phyloP scores from a whole-genome alignment of 2,113 vertebrate species.

The Etheostoma spectabile region DNA sequence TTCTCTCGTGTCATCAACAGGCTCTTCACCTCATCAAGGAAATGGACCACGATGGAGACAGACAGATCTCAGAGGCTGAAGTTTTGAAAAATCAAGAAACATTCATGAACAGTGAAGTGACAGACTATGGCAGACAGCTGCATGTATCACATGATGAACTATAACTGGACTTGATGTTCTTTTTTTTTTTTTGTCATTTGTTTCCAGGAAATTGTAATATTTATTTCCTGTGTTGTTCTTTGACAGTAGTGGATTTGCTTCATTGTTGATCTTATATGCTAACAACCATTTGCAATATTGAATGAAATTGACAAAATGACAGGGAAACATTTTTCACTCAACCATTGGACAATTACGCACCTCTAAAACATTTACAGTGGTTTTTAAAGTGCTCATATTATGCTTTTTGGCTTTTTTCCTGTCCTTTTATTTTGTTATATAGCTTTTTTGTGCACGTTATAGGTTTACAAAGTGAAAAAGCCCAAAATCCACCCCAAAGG shows the following conservation, averaged over 20 bases:
- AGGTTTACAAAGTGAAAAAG: too few relatives aligned
- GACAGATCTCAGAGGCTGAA: constrained; percentile 89
- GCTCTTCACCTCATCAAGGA: constrained; percentile 93
- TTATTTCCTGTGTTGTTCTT: background rate
- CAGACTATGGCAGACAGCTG: constrained; percentile 93
- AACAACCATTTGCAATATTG: background rate
- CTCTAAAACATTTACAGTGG: background rate
- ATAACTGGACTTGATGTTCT: constrained; percentile 39
- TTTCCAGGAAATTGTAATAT: background rate
- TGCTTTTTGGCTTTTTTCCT: too few relatives aligned
- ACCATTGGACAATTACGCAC: fast-evolving
- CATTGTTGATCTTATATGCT: background rate
- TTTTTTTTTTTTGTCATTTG: constrained; percentile 10
- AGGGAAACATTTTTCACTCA: background rate
- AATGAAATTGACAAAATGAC: background rate
- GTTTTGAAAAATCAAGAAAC: constrained; percentile 92
- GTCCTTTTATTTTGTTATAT: too few relatives aligned
- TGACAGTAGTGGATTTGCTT: background rate
- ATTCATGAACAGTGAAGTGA: constrained; percentile 97
- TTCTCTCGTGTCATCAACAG: constrained; percentile 77
- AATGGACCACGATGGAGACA: constrained; percentile 92
- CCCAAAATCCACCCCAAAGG: too few relatives aligned
- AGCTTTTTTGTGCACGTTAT: too few relatives aligned
- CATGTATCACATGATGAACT: constrained; percentile 82
- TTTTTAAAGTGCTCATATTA: too few relatives aligned